Conservation (phyloP, 2,113 vertebrate species). For the Ptilorrhoa leucosticta region DNA sequence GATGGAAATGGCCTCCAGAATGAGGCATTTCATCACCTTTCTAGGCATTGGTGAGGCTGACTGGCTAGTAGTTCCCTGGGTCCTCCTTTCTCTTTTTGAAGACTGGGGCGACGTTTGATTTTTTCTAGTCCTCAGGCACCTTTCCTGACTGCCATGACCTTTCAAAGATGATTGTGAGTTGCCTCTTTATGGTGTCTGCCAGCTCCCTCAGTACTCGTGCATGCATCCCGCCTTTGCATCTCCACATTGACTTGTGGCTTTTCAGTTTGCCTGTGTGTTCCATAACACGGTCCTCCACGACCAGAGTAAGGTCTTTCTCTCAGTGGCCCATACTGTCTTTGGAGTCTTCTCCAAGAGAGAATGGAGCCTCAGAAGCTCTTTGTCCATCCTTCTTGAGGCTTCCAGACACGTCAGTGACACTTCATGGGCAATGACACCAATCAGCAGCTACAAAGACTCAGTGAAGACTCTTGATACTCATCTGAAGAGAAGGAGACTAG, state of each 20-base stretch:
- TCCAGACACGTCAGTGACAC: background rate
- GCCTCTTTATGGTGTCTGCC: background rate
- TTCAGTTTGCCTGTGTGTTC: background rate
- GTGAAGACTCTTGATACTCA: background rate
- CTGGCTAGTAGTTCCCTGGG: background rate
- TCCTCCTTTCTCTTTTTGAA: background rate
- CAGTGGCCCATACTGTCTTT: background rate
- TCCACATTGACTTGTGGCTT: background rate
- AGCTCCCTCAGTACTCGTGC: background rate
- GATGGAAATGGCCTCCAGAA: background rate
- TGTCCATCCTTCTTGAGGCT: background rate
- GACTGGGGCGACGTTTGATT: background rate
- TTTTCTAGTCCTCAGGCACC: background rate
- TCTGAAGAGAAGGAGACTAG: background rate
- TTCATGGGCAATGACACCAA: background rate
- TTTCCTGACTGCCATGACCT: background rate
- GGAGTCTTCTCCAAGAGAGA: background rate
- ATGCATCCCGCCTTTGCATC: too few relatives aligned
- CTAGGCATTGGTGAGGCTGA: background rate
- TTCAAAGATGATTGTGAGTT: background rate
- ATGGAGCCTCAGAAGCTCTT: background rate
- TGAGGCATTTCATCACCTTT: background rate
- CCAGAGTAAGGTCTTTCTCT: background rate
- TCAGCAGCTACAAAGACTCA: background rate
- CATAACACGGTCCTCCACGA: background rate